Conservation (phyloP, 2,113 vertebrate species). For the Oryctolagus cuniculus region mOryCun1.1 NC_091434.1:43734001-43734500, state of each 20-base stretch:
- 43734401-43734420: background rate
- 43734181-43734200: background rate
- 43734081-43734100: no score
- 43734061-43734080: no score
- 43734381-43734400: background rate
- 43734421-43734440: background rate
- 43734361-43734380: background rate
- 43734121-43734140: no score
- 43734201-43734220: background rate
- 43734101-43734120: no score
- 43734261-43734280: background rate
- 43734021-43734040: no score
- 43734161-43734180: background rate
- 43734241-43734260: conserved; percentile 23
- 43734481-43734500: background rate
- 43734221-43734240: background rate
- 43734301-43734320: background rate
- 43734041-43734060: no score
- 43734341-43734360: background rate
- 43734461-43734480: background rate
- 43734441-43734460: background rate
- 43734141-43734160: no score
- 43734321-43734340: background rate
- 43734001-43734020: no score
- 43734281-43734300: background rate